A percentile compares a stretch with the other conserved stretches of the same genome.
Evolutionary conservation across 2,797 vertebrate species (phyloP).

Genomic region (Champsocephalus gunnari): DNA sequence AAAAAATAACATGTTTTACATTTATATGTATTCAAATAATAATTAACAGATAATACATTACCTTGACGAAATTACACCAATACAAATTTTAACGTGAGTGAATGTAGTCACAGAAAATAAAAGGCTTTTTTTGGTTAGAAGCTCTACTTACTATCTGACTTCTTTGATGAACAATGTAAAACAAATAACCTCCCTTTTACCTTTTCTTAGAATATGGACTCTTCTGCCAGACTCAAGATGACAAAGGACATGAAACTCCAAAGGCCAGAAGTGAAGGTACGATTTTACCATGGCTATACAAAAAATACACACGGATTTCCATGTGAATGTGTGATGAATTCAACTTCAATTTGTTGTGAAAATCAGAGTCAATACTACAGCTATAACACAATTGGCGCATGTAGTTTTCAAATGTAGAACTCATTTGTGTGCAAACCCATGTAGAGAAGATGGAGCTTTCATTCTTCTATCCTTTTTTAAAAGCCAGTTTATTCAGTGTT

Average conservation of each 20-base stretch:
- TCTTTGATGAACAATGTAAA: not conserved
- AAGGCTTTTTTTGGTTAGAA: too few relatives aligned
- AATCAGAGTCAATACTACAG: not conserved
- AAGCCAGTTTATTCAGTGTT: not conserved
- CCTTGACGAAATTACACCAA: rapidly evolving
- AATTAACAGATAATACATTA: too few relatives aligned
- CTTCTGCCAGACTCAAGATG: constrained; percentile 63
- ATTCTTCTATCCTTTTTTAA: not conserved
- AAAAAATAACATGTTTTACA: too few relatives aligned
- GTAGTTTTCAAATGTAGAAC: not conserved
- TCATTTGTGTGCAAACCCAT: not conserved
- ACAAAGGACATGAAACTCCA: constrained; percentile 61
- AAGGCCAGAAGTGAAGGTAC: constrained; percentile 71
- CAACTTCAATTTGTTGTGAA: not conserved
- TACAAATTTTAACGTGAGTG: not conserved
- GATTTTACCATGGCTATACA: not conserved
- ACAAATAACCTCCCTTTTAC: rapidly evolving
- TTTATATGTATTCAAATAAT: too few relatives aligned
- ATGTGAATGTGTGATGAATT: not conserved
- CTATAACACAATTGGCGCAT: too few relatives aligned
- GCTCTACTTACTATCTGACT: not conserved
- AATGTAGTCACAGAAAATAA: not conserved
- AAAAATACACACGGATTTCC: not conserved
- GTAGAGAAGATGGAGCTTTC: not conserved
- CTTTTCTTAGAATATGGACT: constrained; percentile 76